phyloP scores from a whole-genome alignment of 2,797 vertebrate species.

The Halcyon badia region DNA sequence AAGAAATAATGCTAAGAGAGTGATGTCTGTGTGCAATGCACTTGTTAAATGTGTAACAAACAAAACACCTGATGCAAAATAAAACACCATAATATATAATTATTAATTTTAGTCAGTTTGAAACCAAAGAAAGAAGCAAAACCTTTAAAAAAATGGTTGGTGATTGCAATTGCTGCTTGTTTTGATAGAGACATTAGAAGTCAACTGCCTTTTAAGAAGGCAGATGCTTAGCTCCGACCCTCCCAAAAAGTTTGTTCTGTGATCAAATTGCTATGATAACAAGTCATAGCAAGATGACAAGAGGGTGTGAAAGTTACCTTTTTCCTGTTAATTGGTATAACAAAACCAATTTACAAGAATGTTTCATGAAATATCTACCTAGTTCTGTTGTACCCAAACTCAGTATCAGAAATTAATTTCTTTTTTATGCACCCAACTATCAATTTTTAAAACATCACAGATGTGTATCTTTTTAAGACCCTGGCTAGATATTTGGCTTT shows the following conservation, averaged over 20 bases:
- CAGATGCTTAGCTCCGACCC: neutral
- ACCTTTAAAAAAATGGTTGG: neutral
- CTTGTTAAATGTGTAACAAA: neutral
- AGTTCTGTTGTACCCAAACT: neutral
- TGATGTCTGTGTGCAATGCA: neutral
- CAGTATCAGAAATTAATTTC: neutral
- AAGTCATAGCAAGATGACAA: neutral
- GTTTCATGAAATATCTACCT: fast-evolving
- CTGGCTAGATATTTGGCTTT: neutral
- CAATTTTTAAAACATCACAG: neutral
- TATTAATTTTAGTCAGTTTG: neutral
- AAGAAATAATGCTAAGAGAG: neutral
- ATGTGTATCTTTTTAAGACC: neutral
- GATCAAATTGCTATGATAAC: neutral
- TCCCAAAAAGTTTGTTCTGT: neutral
- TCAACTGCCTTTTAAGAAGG: neutral
- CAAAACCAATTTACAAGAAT: neutral
- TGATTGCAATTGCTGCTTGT: neutral
- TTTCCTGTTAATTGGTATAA: neutral
- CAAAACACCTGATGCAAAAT: neutral
- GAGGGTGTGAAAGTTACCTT: neutral
- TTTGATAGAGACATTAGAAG: neutral
- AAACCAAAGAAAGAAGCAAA: neutral
- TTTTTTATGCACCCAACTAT: neutral
- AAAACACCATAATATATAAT: neutral